Percentiles rank a stretch among this genome's conserved stretches.
phyloP scores from a whole-genome alignment of 1,140 invertebrate species.

The Zelostemma sp. region DNA sequence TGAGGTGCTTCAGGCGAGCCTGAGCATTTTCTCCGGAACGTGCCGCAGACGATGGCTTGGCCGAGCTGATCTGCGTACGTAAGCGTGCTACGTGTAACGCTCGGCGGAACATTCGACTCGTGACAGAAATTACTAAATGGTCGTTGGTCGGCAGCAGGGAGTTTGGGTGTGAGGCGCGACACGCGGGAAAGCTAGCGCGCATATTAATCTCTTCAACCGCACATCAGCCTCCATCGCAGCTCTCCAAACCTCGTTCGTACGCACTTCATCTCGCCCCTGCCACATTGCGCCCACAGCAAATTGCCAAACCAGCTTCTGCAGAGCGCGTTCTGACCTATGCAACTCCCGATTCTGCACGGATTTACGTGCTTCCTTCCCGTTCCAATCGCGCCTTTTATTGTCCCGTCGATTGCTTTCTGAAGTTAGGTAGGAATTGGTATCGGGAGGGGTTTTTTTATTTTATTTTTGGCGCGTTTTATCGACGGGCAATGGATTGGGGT shows the following conservation, averaged over 20 bases:
- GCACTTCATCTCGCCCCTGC: constrained; percentile 59
- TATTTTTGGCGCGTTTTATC: neutral
- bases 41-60: constrained; percentile 43
- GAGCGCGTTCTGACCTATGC: neutral
- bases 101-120: constrained; percentile 59
- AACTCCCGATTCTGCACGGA: neutral
- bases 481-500: too few relatives aligned
- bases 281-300: constrained; percentile 60
- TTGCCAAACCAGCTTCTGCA: constrained; percentile 54
- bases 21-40: constrained; percentile 53
- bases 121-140: constrained; percentile 69
- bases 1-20: constrained; percentile 8
- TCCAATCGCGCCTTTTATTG: neutral
- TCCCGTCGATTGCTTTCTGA: neutral
- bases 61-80: constrained; percentile 46
- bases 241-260: constrained; percentile 61
- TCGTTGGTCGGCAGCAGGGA: constrained; percentile 27
- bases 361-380: constrained; percentile 3
- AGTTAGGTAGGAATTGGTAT: too few relatives aligned
- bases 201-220: constrained; percentile 69
- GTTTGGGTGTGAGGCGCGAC: constrained; percentile 28
- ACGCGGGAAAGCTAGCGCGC: constrained; percentile 56
- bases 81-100: constrained; percentile 50
- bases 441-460: too few relatives aligned
- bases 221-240: constrained; percentile 61